phyloP scores from a whole-genome alignment of 2,888 invertebrate species.

The Spialia ferax region DNA sequence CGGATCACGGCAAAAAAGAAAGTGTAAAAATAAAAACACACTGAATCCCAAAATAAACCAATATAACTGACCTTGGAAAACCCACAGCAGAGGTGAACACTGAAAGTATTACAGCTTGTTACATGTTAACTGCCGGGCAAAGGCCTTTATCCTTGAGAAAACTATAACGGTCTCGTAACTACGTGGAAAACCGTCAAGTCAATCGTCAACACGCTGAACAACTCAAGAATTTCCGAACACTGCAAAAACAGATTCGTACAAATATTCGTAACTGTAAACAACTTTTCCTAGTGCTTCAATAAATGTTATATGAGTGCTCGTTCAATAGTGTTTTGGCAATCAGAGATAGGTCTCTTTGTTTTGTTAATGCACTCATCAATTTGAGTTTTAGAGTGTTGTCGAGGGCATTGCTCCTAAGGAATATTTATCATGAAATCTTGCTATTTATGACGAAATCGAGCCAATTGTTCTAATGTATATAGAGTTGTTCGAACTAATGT shows the following conservation, averaged over 20 bases:
- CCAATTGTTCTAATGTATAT: too few relatives aligned
- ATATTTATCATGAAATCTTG: too few relatives aligned
- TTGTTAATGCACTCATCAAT: too few relatives aligned
- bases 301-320: not conserved
- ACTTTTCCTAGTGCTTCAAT: not conserved
- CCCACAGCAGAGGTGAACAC: not conserved
- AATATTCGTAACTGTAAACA: constrained; percentile 12
- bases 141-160: constrained; percentile 39
- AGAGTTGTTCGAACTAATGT: too few relatives aligned
- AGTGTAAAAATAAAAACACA: not conserved
- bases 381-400: too few relatives aligned
- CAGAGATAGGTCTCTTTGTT: not conserved
- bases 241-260: not conserved
- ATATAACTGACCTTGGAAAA: constrained; percentile 14
- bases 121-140: constrained; percentile 27
- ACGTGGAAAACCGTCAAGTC: constrained; percentile 14
- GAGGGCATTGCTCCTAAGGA: too few relatives aligned
- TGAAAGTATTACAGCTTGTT: constrained; percentile 9
- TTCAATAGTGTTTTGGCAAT: too few relatives aligned
- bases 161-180: constrained; percentile 29
- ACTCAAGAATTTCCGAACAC: constrained; percentile 16
- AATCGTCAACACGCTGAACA: constrained; percentile 18
- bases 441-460: too few relatives aligned
- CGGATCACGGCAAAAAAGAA: not conserved
- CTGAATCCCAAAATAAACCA: constrained; percentile 2